These are phyloP conservation scores for Eilema depressum DNA, from an alignment of 2,888 invertebrate species.

Conservation along the genomic window DNA sequence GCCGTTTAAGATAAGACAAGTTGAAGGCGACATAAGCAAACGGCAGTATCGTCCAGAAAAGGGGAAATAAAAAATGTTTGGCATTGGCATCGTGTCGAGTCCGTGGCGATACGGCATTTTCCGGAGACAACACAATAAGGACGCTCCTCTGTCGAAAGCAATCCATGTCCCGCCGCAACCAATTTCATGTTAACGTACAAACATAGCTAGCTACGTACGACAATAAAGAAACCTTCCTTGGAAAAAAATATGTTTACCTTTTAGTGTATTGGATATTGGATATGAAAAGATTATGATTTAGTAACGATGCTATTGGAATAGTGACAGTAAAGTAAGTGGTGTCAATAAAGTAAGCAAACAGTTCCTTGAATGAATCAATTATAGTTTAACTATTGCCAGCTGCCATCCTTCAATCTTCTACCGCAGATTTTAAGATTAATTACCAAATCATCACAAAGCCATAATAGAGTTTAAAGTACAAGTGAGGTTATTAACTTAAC, in stretches of 20 bases:
- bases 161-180: slow-evolving; percentile 76
- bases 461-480: slow-evolving; percentile 33
- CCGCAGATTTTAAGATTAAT: not conserved
- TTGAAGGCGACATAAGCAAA: slow-evolving; percentile 66
- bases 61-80: slow-evolving; percentile 74
- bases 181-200: slow-evolving; percentile 59
- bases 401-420: not conserved
- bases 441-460: slow-evolving; percentile 3
- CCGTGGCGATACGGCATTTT: slow-evolving; percentile 76
- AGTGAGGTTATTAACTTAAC: slow-evolving; percentile 50
- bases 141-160: slow-evolving; percentile 76
- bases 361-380: not conserved
- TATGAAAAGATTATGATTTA: not conserved
- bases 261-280: not conserved
- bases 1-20: slow-evolving; percentile 58
- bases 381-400: not conserved
- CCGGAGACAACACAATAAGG: slow-evolving; percentile 82
- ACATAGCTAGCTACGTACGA: slow-evolving; percentile 33
- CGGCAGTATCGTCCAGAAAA: slow-evolving; percentile 74
- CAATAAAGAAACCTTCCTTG: slow-evolving; percentile 15
- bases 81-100: slow-evolving; percentile 62
- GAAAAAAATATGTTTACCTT: slow-evolving; percentile 18
- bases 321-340: too few species aligned
- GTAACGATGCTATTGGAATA: not conserved
- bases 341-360: not conserved